Evolutionary conservation across 2,888 invertebrate genomes (phyloP), one percentile per base, ranked within the genome.

Genomic region (Biston stratarius): DNA sequence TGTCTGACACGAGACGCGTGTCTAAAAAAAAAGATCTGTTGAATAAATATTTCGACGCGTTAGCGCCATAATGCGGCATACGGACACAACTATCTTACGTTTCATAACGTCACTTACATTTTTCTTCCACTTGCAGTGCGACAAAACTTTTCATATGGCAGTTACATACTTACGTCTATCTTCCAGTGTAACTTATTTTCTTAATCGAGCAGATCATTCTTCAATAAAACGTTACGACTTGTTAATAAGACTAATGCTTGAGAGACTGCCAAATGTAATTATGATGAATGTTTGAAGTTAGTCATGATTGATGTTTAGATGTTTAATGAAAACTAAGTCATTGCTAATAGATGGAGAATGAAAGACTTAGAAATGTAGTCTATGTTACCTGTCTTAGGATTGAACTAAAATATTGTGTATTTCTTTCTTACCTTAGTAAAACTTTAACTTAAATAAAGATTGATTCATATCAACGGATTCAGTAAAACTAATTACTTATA

Each of bases 1-100:
- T 88, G 88, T 85, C 77, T 73, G 74, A 74, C 79, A 75, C 70
- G 81, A 78, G 75, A 76, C 77, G 72, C 76, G 77, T 73, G 71
- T 63, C 70, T 47, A 67, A 65, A 71, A 71, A 72, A 70, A 70
- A 38, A n/a, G 49, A 44, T 36, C 64, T 24, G 61, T 58, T 61
- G 56, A 69, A 59, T 63, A 68, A 55, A 70, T 58, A 52, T 69
- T 61, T 66, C 63, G 38, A 58, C 71, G 52, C 61, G 47, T 60
- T 59, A 47, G 14, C 58, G 52, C 40, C 60, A 65, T 15, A 38
- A 53, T 48, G 55, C 11, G 38, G 36, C 48, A 58, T 60, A 64
- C 49, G 56, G 64, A 52, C 47, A 58, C 58, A 52, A 53, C 47
- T 44, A 44, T 61, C 10, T 52, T 57, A 58, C 7, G 6, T 52